Conservation (phyloP, 2,113 vertebrate species). For the Eulemur macaco region DNA sequence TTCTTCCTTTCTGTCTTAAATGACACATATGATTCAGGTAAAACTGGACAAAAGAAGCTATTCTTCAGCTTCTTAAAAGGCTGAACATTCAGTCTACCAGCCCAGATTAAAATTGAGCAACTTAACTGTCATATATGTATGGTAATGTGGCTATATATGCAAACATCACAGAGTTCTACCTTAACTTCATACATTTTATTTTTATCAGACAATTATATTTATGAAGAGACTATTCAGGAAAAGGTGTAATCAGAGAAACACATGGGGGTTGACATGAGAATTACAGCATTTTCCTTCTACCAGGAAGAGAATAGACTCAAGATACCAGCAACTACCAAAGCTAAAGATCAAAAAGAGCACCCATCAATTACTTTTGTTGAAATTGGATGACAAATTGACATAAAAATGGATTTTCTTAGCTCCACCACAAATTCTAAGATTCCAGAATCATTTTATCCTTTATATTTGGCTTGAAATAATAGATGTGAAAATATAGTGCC, state of each 20-base stretch:
- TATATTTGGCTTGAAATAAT: neutral
- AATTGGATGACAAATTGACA: neutral
- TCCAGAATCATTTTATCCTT: neutral
- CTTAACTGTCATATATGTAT: neutral
- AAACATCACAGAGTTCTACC: neutral
- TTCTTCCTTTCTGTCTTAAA: neutral
- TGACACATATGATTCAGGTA: neutral
- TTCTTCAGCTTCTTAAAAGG: neutral
- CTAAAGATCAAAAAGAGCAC: neutral
- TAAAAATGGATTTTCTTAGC: neutral
- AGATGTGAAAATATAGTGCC: neutral
- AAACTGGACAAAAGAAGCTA: neutral
- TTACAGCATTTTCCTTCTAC: neutral
- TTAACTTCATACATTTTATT: neutral
- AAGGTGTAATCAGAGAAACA: neutral
- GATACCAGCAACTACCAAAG: neutral
- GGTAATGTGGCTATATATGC: no score
- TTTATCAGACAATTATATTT: neutral
- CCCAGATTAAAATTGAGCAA: neutral
- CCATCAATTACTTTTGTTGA: neutral
- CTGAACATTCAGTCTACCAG: neutral
- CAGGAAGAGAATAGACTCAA: neutral
- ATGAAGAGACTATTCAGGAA: neutral
- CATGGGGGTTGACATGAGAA: neutral
- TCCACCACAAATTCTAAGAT: neutral